Percentiles rank a stretch among this genome's conserved stretches.
Conservation (phyloP, 2,888 invertebrate genomes). For the Acleris emargana region DNA sequence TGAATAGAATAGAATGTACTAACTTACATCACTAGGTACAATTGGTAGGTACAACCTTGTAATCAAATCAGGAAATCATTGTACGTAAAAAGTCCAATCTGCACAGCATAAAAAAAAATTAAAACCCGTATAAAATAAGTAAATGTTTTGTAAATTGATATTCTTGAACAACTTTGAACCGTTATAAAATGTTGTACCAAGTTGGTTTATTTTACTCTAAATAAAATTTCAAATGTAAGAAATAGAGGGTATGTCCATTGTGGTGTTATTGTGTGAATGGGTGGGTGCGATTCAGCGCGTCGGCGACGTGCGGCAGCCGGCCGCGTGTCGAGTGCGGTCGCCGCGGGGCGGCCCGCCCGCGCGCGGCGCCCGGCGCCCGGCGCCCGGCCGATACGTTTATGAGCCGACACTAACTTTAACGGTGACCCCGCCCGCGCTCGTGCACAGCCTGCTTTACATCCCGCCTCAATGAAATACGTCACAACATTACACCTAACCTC, state of each 20-base stretch:
- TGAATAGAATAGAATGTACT: conserved; percentile 9
- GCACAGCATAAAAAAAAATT: neutral
- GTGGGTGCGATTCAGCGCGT: conserved; percentile 80
- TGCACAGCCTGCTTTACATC: conserved; percentile 74
- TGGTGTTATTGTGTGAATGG: conserved; percentile 65
- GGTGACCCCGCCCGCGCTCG: conserved; percentile 75
- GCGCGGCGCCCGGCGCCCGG: conserved; percentile 49
- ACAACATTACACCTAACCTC: conserved; percentile 49
- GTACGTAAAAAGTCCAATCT: neutral
- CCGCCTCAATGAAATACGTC: conserved; percentile 69
- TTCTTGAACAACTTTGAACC: neutral
- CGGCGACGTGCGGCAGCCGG: conserved; percentile 74
- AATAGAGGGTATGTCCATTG: conserved; percentile 48
- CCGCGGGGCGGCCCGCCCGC: conserved; percentile 67
- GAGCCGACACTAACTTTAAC: conserved; percentile 78
- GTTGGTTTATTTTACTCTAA: neutral
- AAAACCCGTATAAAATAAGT: neutral
- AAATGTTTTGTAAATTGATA: no score
- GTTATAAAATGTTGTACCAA: no score
- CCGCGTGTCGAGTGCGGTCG: conserved; percentile 82
- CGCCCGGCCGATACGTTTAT: conserved; percentile 73
- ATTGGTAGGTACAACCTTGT: conserved; percentile 23
- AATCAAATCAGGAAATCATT: conserved; percentile 26
- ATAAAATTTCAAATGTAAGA: conserved; percentile 4
- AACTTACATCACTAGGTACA: conserved; percentile 18